Conservation (phyloP, 2,888 invertebrate species). For the Acleris emargana region DNA sequence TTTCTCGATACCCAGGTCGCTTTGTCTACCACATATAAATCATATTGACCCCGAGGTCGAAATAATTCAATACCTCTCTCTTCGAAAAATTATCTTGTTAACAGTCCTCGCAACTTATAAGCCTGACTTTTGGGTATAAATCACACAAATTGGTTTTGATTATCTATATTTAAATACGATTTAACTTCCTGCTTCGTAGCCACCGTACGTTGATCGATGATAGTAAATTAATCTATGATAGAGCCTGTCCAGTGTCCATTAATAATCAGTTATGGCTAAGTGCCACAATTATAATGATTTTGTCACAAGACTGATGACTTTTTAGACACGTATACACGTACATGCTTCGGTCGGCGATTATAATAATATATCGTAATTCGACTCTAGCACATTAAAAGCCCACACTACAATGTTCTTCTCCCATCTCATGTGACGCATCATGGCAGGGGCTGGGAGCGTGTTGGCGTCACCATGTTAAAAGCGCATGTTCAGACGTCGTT, state of each 20-base stretch:
- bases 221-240: slow-evolving; percentile 23
- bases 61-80: slow-evolving; percentile 55
- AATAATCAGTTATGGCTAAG: too few species aligned
- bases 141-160: slow-evolving; percentile 30
- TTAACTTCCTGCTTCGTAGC: slow-evolving; percentile 10
- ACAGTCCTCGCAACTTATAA: slow-evolving; percentile 29
- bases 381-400: slow-evolving; percentile 5
- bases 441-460: not conserved
- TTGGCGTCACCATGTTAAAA: slow-evolving; percentile 26
- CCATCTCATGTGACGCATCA: slow-evolving; percentile 8
- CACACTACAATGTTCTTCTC: not conserved
- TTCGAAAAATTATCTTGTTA: slow-evolving; percentile 42
- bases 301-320: too few species aligned
- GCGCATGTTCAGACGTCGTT: slow-evolving; percentile 26
- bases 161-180: slow-evolving; percentile 24
- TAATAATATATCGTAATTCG: not conserved
- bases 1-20: slow-evolving; percentile 20
- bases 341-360: not conserved
- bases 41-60: slow-evolving; percentile 57
- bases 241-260: not conserved
- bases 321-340: not conserved
- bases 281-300: too few species aligned
- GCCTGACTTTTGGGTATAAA: slow-evolving; percentile 32
- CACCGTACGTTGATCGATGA: slow-evolving; percentile 14
- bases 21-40: slow-evolving; percentile 54